Evolutionary conservation across 2,113 vertebrate genomes (phyloP).

Genomic region (Geothlypis trichas): DNA sequence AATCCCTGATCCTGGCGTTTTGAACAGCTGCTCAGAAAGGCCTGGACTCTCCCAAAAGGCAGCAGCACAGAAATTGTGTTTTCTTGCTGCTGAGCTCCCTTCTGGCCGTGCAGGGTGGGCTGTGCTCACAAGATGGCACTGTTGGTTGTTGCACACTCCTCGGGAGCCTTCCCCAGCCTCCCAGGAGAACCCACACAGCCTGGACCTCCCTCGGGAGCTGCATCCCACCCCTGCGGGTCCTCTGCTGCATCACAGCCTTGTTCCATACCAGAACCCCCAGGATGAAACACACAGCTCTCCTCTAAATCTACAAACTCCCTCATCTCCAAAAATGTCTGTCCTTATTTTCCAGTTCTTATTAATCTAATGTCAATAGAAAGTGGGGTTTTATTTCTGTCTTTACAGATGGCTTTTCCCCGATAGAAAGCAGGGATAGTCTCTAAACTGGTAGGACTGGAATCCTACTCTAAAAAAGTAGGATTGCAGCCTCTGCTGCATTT

Average conservation of each 20-base stretch:
- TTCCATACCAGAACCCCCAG: neutral
- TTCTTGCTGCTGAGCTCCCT: neutral
- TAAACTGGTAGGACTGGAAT: neutral
- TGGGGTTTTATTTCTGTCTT: neutral
- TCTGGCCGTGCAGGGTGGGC: neutral
- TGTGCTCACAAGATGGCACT: conserved; percentile 60
- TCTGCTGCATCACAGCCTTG: neutral
- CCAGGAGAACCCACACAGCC: neutral
- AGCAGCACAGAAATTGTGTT: fast-evolving
- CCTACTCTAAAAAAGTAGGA: too few species aligned
- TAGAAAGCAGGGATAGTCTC: neutral
- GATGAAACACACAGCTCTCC: neutral
- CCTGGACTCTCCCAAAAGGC: neutral
- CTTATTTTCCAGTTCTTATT: neutral
- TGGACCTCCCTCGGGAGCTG: neutral
- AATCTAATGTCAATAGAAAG: neutral
- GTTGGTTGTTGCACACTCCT: conserved; percentile 7
- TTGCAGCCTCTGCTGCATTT: neutral
- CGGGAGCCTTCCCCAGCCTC: too few species aligned
- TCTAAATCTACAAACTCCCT: neutral
- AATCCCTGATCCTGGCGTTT: neutral
- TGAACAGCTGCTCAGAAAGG: neutral
- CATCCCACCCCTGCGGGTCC: neutral
- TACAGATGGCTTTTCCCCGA: neutral
- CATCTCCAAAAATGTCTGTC: neutral